Evolutionary conservation across 2,113 vertebrate species (phyloP).

Genomic region (Blennius ocellaris): DNA sequence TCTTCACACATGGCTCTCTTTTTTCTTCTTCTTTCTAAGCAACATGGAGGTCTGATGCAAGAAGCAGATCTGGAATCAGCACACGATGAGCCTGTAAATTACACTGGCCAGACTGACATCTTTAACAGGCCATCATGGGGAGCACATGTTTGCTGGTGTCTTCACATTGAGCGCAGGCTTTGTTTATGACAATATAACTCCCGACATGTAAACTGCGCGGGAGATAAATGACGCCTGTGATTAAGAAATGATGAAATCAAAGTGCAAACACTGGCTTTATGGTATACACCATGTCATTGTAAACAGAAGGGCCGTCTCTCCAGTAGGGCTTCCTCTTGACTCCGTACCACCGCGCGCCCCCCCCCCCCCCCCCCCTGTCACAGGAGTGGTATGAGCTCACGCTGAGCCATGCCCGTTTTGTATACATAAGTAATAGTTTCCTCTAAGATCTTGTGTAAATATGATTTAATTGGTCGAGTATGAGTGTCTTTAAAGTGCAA

Average conservation of each 20-base stretch:
- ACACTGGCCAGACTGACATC: constrained; percentile 45
- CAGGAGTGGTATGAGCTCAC: constrained; percentile 40
- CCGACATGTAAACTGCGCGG: constrained; percentile 73
- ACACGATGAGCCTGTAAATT: constrained; percentile 56
- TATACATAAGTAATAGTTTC: constrained; percentile 72
- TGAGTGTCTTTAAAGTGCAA: constrained; percentile 77
- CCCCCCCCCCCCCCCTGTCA: too few relatives aligned
- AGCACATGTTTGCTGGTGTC: constrained; percentile 61
- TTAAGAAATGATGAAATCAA: constrained; percentile 79
- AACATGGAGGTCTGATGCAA: constrained; percentile 42
- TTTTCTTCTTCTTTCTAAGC: constrained; percentile 9
- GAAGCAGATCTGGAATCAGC: constrained; percentile 35
- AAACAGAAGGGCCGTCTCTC: constrained; percentile 58
- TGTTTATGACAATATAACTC: constrained; percentile 68
- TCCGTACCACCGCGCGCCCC: background rate
- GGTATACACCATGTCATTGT: constrained; percentile 66
- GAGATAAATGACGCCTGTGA: constrained; percentile 76
- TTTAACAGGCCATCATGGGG: constrained; percentile 56
- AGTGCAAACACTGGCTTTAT: constrained; percentile 72
- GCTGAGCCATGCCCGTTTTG: constrained; percentile 61
- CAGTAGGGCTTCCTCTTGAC: constrained; percentile 12
- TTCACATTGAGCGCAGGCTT: constrained; percentile 32
- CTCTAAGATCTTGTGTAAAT: constrained; percentile 71
- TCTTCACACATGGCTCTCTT: constrained; percentile 34
- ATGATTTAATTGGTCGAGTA: constrained; percentile 74